These are phyloP conservation scores for Cerastis rubricosa DNA, from an alignment of 2,888 invertebrate species.

Conservation along the genomic window DNA sequence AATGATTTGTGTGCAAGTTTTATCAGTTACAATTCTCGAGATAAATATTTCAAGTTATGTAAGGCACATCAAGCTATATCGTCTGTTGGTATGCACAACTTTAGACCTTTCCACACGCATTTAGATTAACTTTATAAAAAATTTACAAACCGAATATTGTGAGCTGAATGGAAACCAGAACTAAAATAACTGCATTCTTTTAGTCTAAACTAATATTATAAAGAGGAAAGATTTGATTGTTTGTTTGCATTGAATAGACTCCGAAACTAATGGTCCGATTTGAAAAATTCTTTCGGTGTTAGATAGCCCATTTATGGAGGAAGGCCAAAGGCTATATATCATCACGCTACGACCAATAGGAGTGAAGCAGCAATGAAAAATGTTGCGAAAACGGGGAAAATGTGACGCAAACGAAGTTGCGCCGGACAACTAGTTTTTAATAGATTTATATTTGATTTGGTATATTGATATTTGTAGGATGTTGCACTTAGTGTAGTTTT, in stretches of 20 bases:
- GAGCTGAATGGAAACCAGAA: background rate
- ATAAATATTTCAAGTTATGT: slow-evolving; percentile 24
- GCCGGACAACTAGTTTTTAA: too few species aligned
- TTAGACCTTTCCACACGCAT: background rate
- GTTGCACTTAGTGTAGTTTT: background rate
- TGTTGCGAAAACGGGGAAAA: too few species aligned
- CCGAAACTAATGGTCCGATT: too few species aligned
- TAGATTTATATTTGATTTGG: background rate
- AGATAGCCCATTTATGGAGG: too few species aligned
- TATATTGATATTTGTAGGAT: background rate
- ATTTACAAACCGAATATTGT: background rate
- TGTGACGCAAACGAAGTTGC: too few species aligned
- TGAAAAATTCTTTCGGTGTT: too few species aligned
- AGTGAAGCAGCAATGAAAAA: too few species aligned
- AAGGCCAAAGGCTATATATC: too few species aligned
- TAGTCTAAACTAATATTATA: too few species aligned
- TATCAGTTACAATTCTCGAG: slow-evolving; percentile 53
- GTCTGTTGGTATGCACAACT: background rate
- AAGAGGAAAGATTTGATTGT: too few species aligned
- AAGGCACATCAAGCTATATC: background rate
- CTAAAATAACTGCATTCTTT: background rate
- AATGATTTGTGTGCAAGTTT: slow-evolving; percentile 39
- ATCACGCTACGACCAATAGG: too few species aligned
- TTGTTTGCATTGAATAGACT: too few species aligned
- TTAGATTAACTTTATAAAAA: background rate